phyloP scores from a whole-genome alignment of 92 coral and sea anemone species.

The Scolanthus callimorphus region DNA sequence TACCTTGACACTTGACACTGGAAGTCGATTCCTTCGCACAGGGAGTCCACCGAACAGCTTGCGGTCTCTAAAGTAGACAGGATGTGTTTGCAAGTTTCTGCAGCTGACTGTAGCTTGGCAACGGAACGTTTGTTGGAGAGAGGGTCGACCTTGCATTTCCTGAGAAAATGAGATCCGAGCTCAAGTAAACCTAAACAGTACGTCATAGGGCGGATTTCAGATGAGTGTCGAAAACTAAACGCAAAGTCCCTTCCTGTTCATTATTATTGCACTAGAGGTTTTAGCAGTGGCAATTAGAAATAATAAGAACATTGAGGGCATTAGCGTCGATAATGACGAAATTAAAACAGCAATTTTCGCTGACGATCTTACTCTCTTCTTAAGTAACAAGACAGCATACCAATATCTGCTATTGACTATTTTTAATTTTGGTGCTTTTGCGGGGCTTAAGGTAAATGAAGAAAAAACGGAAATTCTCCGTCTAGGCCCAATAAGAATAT shows the following conservation, averaged over 20 bases:
- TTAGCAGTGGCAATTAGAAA: no score
- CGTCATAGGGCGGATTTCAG: no score
- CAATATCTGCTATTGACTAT: not conserved
- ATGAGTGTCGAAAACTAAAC: no score
- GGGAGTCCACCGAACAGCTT: slow-evolving; percentile 79
- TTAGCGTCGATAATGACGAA: slow-evolving; percentile 7
- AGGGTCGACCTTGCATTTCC: slow-evolving; percentile 81
- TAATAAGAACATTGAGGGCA: no score
- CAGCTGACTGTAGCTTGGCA: slow-evolving; percentile 83
- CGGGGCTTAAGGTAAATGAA: slow-evolving; percentile 24
- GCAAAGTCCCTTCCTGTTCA: no score
- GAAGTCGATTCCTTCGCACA: slow-evolving; percentile 87
- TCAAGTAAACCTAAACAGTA: no score
- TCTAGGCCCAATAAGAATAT: slow-evolving; percentile 6
- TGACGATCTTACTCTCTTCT: slow-evolving; percentile 36
- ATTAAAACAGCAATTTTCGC: slow-evolving; percentile 23
- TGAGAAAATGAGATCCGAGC: no score
- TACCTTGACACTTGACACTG: slow-evolving; percentile 86
- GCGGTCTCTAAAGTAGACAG: slow-evolving; percentile 81
- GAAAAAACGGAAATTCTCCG: slow-evolving; percentile 38
- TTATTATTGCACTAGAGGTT: no score
- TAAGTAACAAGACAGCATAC: not conserved
- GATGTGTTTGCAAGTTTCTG: slow-evolving; percentile 85
- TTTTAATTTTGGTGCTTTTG: not conserved
- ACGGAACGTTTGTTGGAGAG: slow-evolving; percentile 56